Base-by-base conservation (phyloP, 2,113 vertebrate species). In the Pitta sordida region DNA sequence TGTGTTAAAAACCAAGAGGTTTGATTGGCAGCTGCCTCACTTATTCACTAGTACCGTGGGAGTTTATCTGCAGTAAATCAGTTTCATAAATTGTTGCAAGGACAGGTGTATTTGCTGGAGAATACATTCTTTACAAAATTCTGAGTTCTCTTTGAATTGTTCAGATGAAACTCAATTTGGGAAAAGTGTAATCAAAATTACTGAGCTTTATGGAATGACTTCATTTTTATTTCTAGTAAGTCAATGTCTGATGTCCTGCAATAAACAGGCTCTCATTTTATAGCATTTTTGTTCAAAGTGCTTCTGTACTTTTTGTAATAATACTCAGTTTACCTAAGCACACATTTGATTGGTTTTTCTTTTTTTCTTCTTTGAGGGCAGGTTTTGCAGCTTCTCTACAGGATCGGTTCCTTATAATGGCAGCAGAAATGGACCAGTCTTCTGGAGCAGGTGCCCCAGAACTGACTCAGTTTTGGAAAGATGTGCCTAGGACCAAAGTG, bases 341-440 rank as follows among this genome's bases (percentile, higher is more conserved):
- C 24, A 9, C 3, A 55, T 56, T 15, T 44, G 4, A 0, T 4
- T 30, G 19, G 24, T 9, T 18, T 43, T 22, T 55, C 39, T 36
- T 41, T 41, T 41, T 62, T 7, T 19, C n/a, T 51, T 52, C 16
- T 36, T 80, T 32, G 94, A 86, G 95, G 70, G 17, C 96, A 99
- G 99, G 98, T 67, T 98, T 98, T 94, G 97, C 98, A 41, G 98
- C 99, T 27, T 99, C 99, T 49, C 98, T 98, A 43, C 99, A 99
- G 94, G 99, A 99, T 97, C 98, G 99, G 49, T 99, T 99, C 96
- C 97, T 99, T 91, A 98, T 99, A 32, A 99, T 99, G 99, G 99
- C 99, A 43, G 99, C 99, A 37, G 99, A 99, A 97, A 99, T 99
- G 99, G 99, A 99, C n/a, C 95, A 97, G 79, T 69, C 88, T 20